Percentiles rank a stretch among this genome's conserved stretches.
Evolutionary conservation across 2,888 invertebrate species (phyloP).

Genomic region (Dorcus hopei): DNA sequence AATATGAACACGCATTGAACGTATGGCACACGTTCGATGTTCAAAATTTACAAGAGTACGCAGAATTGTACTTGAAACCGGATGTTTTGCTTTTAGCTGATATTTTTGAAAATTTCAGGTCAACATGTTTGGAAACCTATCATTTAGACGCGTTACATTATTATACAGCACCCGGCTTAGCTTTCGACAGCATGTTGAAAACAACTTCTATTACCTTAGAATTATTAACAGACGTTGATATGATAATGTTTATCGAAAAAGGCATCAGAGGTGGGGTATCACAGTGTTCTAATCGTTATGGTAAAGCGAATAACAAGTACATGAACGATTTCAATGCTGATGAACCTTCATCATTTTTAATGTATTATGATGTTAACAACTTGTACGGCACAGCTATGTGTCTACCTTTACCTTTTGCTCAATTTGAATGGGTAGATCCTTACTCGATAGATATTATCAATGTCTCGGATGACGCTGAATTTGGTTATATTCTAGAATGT

Average conservation of each 20-base stretch:
- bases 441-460: no score
- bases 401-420: slow-evolving; percentile 28
- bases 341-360: no score
- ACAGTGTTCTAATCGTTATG: slow-evolving; percentile 29
- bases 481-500: slow-evolving; percentile 39
- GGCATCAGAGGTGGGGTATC: slow-evolving; percentile 11
- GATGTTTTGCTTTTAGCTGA: slow-evolving; percentile 41
- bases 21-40: slow-evolving; percentile 41
- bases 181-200: slow-evolving; percentile 35
- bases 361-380: no score
- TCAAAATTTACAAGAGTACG: slow-evolving; percentile 37
- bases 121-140: slow-evolving; percentile 31
- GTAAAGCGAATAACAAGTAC: no score
- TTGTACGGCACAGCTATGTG: slow-evolving; percentile 13
- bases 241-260: slow-evolving; percentile 7
- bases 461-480: not conserved
- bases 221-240: slow-evolving; percentile 5
- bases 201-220: slow-evolving; percentile 20
- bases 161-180: slow-evolving; percentile 32
- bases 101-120: slow-evolving; percentile 42
- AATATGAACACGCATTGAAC: slow-evolving; percentile 30
- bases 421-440: slow-evolving; percentile 13
- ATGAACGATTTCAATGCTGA: no score
- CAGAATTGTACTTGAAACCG: slow-evolving; percentile 38
- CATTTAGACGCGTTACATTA: slow-evolving; percentile 34